A percentile compares a stretch with the other conserved stretches of the same genome.
Evolutionary conservation across 2,797 vertebrate genomes (phyloP).

Genomic region (Myotis vivesi): DNA sequence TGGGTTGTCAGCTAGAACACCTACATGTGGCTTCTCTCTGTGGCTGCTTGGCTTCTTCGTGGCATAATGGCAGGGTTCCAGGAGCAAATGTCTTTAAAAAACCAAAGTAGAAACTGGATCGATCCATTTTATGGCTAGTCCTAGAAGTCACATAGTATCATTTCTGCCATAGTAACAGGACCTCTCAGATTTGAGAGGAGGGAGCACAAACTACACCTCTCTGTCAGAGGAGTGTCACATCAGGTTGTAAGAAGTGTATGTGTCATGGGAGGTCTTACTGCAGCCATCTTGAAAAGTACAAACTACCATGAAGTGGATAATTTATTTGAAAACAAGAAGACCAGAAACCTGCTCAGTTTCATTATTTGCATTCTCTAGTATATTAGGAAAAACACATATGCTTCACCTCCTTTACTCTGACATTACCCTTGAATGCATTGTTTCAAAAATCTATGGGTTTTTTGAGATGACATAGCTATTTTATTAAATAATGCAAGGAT

Average conservation of each 20-base stretch:
- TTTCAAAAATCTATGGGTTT: not conserved
- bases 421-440: not conserved
- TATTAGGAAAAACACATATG: not conserved
- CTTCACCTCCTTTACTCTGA: not conserved
- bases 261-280: not conserved
- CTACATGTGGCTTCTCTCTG: not conserved
- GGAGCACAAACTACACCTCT: not conserved
- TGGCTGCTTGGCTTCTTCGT: not conserved
- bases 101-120: not conserved
- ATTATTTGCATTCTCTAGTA: not conserved
- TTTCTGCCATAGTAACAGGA: not conserved
- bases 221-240: not conserved
- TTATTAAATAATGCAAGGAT: constrained; percentile 13
- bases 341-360: not conserved
- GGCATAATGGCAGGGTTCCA: not conserved
- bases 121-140: not conserved
- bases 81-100: not conserved
- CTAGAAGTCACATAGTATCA: not conserved
- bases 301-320: not conserved
- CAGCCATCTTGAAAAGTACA: not conserved
- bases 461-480: not conserved
- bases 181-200: not conserved
- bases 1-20: not conserved
- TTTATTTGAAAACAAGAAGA: not conserved
- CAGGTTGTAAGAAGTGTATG: not conserved